Conservation (phyloP, 2,113 vertebrate species). For the Halichoerus grypus region DNA sequence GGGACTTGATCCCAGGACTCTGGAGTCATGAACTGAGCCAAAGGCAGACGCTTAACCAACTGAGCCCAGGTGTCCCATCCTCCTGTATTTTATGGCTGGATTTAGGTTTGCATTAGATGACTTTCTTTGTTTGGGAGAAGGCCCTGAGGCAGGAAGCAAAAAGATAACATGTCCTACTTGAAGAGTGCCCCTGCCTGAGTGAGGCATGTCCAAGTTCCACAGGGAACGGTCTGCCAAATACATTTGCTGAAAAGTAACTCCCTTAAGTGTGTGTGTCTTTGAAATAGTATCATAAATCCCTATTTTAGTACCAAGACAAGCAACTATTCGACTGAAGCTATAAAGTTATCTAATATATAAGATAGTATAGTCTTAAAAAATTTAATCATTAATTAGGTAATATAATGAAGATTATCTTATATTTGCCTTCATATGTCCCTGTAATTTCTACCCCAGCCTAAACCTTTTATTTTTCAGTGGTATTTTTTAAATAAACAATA, state of each 20-base stretch:
- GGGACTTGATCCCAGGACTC: neutral
- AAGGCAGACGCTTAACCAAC: neutral
- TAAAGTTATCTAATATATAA: neutral
- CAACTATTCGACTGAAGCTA: neutral
- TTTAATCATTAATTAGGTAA: neutral
- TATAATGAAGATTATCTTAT: neutral
- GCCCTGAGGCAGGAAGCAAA: neutral
- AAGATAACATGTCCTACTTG: neutral
- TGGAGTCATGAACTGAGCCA: neutral
- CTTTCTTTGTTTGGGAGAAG: neutral
- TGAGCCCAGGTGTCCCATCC: too few species aligned
- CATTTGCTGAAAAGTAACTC: neutral
- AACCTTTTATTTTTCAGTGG: neutral
- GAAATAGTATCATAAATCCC: neutral
- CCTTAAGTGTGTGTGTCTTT: neutral
- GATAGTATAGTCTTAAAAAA: neutral
- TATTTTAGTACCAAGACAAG: neutral
- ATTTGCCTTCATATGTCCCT: neutral
- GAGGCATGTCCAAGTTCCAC: neutral
- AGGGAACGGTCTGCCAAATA: neutral
- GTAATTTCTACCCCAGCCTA: neutral
- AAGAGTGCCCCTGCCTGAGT: too few species aligned
- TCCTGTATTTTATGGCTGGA: neutral
- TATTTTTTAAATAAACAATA: neutral
- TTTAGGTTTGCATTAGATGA: neutral